Evolutionary conservation across 2,797 vertebrate genomes (phyloP).

Genomic region (Myioborus miniatus): DNA sequence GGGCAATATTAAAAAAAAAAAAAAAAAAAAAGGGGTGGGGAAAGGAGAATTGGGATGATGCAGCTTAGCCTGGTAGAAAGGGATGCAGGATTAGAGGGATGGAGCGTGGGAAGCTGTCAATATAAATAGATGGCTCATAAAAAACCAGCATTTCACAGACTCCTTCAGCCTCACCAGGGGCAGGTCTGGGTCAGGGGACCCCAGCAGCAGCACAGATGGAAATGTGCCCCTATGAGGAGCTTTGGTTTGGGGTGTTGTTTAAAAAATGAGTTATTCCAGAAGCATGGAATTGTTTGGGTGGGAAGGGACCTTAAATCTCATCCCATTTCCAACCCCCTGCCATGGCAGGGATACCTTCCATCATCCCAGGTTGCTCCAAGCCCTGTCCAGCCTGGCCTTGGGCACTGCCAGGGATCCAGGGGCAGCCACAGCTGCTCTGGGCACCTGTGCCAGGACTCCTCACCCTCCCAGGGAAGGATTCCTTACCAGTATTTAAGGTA

Average conservation of each 20-base stretch:
- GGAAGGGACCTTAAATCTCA: background rate
- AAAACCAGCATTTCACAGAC: background rate
- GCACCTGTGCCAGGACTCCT: fast-evolving
- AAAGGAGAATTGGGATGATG: background rate
- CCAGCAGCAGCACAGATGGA: background rate
- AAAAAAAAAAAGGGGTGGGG: no score
- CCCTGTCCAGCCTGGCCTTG: fast-evolving
- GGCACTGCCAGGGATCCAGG: background rate
- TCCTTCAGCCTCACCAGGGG: background rate
- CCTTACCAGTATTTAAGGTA: no score
- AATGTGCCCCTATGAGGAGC: background rate
- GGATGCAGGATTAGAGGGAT: background rate
- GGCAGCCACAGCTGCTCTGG: background rate
- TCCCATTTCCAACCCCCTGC: background rate
- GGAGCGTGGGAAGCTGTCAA: slow-evolving; percentile 19
- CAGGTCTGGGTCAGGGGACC: background rate
- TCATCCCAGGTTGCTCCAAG: fast-evolving
- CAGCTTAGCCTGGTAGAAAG: background rate
- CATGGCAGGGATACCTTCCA: background rate
- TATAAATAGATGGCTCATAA: background rate
- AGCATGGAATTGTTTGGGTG: background rate
- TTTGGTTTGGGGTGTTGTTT: background rate
- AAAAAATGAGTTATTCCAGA: background rate
- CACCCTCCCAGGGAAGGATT: background rate
- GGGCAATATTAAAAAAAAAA: background rate